Percentiles rank a stretch among this genome's conserved stretches.
phyloP scores from a whole-genome alignment of 2,797 vertebrate species.

The Peromyscus attwateri region DNA sequence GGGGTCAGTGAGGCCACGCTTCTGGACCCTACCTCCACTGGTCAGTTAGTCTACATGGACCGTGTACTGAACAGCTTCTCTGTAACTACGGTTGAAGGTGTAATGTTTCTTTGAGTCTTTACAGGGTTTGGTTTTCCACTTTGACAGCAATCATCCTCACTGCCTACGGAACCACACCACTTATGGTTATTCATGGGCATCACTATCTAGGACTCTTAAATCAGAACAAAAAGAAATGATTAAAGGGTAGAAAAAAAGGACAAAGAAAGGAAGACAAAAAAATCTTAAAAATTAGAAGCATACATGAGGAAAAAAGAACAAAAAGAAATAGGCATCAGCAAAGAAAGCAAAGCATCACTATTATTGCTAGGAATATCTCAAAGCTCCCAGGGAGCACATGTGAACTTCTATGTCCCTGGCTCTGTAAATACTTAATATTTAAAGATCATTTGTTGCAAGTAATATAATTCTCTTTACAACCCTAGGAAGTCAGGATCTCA shows the following conservation, averaged over 20 bases:
- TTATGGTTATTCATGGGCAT: not conserved
- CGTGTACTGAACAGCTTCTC: not conserved
- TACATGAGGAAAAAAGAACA: not conserved
- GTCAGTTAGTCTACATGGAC: not conserved
- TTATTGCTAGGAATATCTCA: not conserved
- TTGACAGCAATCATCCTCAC: not conserved
- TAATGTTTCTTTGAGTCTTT: not conserved
- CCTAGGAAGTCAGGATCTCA: not conserved
- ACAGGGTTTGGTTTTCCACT: not conserved
- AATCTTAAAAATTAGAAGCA: not conserved
- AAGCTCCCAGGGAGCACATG: not conserved
- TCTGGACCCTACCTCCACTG: accelerated
- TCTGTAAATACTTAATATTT: not conserved
- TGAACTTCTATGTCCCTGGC: not conserved
- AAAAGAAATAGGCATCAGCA: not conserved
- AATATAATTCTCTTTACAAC: not conserved
- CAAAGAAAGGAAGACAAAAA: not conserved
- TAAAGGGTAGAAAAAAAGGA: not conserved
- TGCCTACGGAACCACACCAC: not conserved
- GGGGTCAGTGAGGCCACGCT: not conserved
- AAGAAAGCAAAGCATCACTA: not conserved
- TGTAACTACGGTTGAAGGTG: not conserved
- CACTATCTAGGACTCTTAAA: not conserved
- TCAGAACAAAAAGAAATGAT: not conserved
- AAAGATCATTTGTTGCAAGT: not conserved